Conservation (phyloP, 2,888 invertebrate species). For the Serripes groenlandicus region DNA sequence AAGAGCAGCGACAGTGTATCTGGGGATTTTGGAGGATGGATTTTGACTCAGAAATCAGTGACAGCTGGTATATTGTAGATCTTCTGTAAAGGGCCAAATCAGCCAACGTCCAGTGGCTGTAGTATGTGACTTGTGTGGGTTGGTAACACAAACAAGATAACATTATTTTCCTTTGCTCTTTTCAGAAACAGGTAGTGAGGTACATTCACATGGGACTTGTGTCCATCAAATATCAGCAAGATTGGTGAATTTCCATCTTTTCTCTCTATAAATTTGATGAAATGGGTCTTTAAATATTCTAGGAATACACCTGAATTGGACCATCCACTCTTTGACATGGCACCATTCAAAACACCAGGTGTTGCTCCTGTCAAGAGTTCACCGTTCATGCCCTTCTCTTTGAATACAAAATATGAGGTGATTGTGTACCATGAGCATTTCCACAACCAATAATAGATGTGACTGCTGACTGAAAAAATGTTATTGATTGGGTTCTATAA, state of each 20-base stretch:
- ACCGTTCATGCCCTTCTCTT: background rate
- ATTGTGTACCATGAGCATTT: background rate
- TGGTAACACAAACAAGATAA: background rate
- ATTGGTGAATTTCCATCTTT: background rate
- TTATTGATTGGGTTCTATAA: background rate
- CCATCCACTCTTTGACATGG: background rate
- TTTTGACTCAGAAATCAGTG: too few species aligned
- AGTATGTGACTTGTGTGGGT: background rate
- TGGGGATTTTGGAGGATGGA: too few species aligned
- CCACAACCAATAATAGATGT: background rate
- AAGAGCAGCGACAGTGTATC: too few species aligned
- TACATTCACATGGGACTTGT: background rate
- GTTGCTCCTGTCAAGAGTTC: background rate
- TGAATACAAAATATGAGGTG: background rate
- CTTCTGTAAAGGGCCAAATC: background rate
- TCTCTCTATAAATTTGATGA: background rate
- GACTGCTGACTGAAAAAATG: background rate
- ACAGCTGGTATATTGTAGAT: too few species aligned
- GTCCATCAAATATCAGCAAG: background rate
- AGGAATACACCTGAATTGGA: background rate
- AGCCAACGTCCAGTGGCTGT: background rate
- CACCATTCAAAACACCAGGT: background rate
- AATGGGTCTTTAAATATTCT: background rate
- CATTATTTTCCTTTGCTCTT: background rate
- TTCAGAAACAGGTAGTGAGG: background rate